Evolutionary conservation across 2,113 vertebrate species (phyloP), one percentile per base, ranked within the genome.

Genomic region (Indri indri): DNA sequence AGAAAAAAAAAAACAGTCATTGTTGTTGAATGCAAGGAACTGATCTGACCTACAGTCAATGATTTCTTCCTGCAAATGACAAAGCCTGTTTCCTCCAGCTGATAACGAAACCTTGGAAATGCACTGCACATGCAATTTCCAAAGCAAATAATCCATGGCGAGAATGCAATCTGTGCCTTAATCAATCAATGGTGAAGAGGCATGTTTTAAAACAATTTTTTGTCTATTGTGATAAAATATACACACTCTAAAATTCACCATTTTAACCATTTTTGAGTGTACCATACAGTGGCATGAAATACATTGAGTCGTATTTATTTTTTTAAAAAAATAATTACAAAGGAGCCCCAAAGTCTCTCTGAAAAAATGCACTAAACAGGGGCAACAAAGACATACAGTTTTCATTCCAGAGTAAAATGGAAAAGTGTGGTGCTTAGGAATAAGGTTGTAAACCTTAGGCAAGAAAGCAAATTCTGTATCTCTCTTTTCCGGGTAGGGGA

Each of bases 1-100:
- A 96, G 89, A 96, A 91, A 95, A 97, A 95, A 94, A 47, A 54
- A 18, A 54, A 1, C 52, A 27, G 80, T 70, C 71, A 47, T 84
- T 95, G 34, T 25, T 83, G 84, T 95, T 98, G 94, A 94, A 97
- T 96, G 59, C 93, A 96, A 97, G 95, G 96, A 97, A 97, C 96
- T 88, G 94, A n/a, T 90, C 91, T 98, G 96, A 97, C 92, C 87
- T 80, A 20, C 17, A 85, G 83, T 95, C 95, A 66, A 63, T 68
- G 95, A 97, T 94, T 97, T 97, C 91, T 98, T 98, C 97, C 97
- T 98, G 93, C 27, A 74, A 90, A 25, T 73, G 96, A 91, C 89
- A 93, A 93, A 95, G 95, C 84, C 83, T 88, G 45, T 71, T 98
- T 97, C 97, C 95, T 94, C 91, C 71, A 93, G 61, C 83, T 92